A percentile compares a stretch with the other conserved stretches of the same genome.
Evolutionary conservation across 2,797 vertebrate species (phyloP).

Genomic region (Rhynchotus rufescens): DNA sequence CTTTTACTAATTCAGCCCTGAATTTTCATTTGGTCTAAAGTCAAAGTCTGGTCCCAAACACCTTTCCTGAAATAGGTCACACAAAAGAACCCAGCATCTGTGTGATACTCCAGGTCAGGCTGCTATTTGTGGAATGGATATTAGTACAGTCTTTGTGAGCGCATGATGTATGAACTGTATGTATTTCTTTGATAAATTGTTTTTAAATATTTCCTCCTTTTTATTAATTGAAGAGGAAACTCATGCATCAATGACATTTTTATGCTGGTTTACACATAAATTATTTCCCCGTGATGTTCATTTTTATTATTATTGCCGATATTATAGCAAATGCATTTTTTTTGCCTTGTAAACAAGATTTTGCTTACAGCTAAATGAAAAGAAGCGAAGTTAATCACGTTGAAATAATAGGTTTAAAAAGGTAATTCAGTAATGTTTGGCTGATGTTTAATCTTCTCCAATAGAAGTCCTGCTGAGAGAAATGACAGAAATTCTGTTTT

Average conservation of each 20-base stretch:
- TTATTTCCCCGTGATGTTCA: slow-evolving; percentile 86
- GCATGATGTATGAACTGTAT: slow-evolving; percentile 94
- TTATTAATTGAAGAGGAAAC: slow-evolving; percentile 98
- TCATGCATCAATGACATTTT: slow-evolving; percentile 97
- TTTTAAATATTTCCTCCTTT: slow-evolving; percentile 97
- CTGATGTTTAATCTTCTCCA: slow-evolving; percentile 83
- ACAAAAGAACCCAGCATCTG: slow-evolving; percentile 73
- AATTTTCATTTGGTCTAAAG: not conserved
- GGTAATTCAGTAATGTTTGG: slow-evolving; percentile 84
- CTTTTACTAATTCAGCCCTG: not conserved
- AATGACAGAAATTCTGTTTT: slow-evolving; percentile 81
- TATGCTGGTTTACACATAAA: slow-evolving; percentile 91
- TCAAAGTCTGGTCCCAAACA: slow-evolving; percentile 31
- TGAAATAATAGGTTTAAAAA: slow-evolving; percentile 89
- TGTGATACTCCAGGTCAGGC: slow-evolving; percentile 74
- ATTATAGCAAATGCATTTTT: slow-evolving; percentile 82
- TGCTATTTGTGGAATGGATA: slow-evolving; percentile 87
- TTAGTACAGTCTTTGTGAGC: slow-evolving; percentile 89
- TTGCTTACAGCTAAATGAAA: slow-evolving; percentile 86
- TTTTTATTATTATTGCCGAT: slow-evolving; percentile 86
- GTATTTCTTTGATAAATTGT: slow-evolving; percentile 93
- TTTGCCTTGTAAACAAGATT: slow-evolving; percentile 86
- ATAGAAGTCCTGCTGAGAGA: slow-evolving; percentile 77
- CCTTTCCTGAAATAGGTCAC: slow-evolving; percentile 77
- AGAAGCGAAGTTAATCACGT: slow-evolving; percentile 86